Conservation (phyloP, 2,797 vertebrate species). For the Siniperca scherzeri region DNA sequence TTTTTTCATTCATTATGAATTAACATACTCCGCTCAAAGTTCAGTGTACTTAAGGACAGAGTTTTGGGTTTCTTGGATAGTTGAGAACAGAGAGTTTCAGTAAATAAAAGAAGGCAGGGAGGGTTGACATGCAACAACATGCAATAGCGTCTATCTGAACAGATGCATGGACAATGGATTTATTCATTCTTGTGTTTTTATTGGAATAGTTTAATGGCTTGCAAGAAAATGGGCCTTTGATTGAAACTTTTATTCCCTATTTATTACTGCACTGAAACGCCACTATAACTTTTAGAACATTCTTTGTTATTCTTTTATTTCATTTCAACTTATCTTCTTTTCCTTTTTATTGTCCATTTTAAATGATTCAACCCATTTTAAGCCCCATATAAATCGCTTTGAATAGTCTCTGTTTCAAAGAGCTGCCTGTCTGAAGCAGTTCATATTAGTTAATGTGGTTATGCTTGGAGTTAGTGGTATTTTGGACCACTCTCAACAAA, state of each 20-base stretch:
- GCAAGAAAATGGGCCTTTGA: not conserved
- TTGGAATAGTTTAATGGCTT: not conserved
- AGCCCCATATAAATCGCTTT: not conserved
- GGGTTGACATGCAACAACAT: not conserved
- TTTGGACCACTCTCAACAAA: not conserved
- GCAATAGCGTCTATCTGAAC: not conserved
- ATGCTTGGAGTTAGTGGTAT: not conserved
- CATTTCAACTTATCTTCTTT: not conserved
- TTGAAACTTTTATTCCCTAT: not conserved
- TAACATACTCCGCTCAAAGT: not conserved
- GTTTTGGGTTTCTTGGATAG: slow-evolving; percentile 5
- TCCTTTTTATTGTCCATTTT: not conserved
- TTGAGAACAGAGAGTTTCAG: not conserved
- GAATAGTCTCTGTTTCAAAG: not conserved
- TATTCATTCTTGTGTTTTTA: not conserved
- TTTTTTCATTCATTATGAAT: slow-evolving; percentile 14
- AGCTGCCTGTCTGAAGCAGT: not conserved
- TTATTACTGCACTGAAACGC: not conserved
- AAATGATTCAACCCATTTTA: not conserved
- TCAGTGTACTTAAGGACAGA: not conserved
- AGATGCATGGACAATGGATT: not conserved
- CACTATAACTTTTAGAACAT: not conserved
- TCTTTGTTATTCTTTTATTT: not conserved
- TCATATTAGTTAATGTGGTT: not conserved
- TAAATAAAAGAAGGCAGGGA: slow-evolving; percentile 3